Evolutionary conservation across 2,888 invertebrate genomes (phyloP), one percentile per base, ranked within the genome.

Genomic region (Pterobdella sp.): DNA sequence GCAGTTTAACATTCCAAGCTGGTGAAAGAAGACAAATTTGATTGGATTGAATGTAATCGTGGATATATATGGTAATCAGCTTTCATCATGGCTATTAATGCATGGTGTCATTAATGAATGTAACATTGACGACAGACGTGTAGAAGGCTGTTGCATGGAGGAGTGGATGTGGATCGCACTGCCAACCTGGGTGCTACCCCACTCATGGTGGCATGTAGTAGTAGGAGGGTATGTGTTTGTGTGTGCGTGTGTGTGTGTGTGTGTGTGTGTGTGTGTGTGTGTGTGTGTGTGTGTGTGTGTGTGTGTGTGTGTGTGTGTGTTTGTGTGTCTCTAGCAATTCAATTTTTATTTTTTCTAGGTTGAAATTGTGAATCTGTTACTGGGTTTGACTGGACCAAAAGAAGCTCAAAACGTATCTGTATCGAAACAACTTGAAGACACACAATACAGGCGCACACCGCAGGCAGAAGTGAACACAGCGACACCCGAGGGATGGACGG

Each of bases 401-500:
- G n/a, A n/a, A n/a, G n/a, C n/a, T n/a, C n/a, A n/a, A n/a, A n/a
- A n/a, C n/a, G n/a, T n/a, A n/a, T n/a, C n/a, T n/a, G n/a, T n/a
- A 42, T 42, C 42, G 7, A 7, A 42, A 7, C 42, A 42, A 42
- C 7, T 18, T 18, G 18, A 42, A 7, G 10, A 29, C 63, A 63
- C 4, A 10, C 31, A 63, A 10, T 26, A 63, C n/a, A 69, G 22
- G 18, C 14, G 22, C 22, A 18, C 52, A 1, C 26, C 26, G 18
- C 26, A 14, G n/a, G 71, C 71, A 32, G 74, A 78, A 65, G 75
- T 76, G 1, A 76, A 78, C 60, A 34, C 64, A 14, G 32, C 56
- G 14, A 78, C 78, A n/a, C 78, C 78, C 0, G 78, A 78, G 34
- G 78, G 78, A 2, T 78, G 78, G 78, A 74, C 77, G 26, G 78